Base-by-base conservation (phyloP, 2,113 vertebrate genomes). In the Origma solitaria region DNA sequence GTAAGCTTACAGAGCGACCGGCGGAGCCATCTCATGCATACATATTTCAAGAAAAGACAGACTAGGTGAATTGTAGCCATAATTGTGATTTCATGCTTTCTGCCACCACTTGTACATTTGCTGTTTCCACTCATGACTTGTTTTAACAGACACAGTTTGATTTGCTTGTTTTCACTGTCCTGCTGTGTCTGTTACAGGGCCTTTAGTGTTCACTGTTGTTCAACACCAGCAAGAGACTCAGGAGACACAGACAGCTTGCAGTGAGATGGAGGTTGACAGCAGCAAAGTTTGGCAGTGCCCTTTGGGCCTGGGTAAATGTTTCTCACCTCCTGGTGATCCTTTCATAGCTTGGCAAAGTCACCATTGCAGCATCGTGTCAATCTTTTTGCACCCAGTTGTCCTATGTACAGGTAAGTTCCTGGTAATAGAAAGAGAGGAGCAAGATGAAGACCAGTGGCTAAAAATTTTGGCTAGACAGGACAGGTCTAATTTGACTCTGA, bases 21-120 rank as follows among this genome's bases (percentile, higher is more conserved):
- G 0, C 5, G 51, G 53, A 80, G 15, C 7, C 56, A 4, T 30
- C 78, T 51, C 23, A 15, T 20, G 0, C 1, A 19, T 13, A 24
- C 3, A 7, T 65, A 38, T 45, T 81, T 81, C 0, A 1, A 3
- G 33, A 77, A 45, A 57, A 37, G 8, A n/a, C 8, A 40, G 12
- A 10, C 13, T 61, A 27, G 6, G 7, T 78, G 22, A 75, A 70
- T 57, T 42, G 17, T 77, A 21, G 12, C 4, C 9, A 14, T 50
- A 12, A 54, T 77, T 2, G 1, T 44, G 30, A 6, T 58, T 65
- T 75, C 40, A 24, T 35, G 10, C 19, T 27, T 82, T 75, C 38
- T 71, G 19, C 8, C 21, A 58, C 16, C 33, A 38, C 13, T 49
- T 78, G 14, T 11, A 27, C 1, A 13, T 58, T 45, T 58, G 2